These are phyloP conservation scores for Tachyglossus aculeatus DNA, from an alignment of 2,797 vertebrate species.

Conservation along the genomic window DNA sequence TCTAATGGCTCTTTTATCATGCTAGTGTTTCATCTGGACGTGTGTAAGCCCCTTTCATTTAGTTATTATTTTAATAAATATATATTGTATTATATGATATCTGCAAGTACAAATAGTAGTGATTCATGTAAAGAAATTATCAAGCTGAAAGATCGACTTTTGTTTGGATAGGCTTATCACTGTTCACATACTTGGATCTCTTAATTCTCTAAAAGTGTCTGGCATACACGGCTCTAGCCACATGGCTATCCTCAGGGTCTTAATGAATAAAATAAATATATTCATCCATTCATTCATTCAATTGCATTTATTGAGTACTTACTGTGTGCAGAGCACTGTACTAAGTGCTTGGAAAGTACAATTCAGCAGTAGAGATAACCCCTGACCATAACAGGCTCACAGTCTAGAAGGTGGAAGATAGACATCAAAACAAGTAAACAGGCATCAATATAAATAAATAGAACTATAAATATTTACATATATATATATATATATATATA, in stretches of 20 bases:
- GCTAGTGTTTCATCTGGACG: not conserved
- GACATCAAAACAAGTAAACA: not conserved
- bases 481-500: not conserved
- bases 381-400: not conserved
- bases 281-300: not conserved
- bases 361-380: too few relatives aligned
- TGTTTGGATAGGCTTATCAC: too few relatives aligned
- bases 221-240: not conserved
- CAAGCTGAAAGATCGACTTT: too few relatives aligned
- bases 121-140: not conserved
- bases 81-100: too few relatives aligned
- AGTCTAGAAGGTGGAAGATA: not conserved
- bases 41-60: not conserved
- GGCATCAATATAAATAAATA: not conserved
- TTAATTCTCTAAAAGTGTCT: not conserved
- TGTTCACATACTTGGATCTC: not conserved
- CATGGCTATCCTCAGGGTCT: not conserved
- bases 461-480: not conserved
- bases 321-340: too few relatives aligned
- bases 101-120: not conserved
- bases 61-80: not conserved
- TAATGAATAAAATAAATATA: not conserved
- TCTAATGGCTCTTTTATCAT: not conserved
- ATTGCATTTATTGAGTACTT: too few relatives aligned
- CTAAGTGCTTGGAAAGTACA: too few relatives aligned